phyloP scores from a whole-genome alignment of 1,140 invertebrate species.

The Samia ricini region DNA sequence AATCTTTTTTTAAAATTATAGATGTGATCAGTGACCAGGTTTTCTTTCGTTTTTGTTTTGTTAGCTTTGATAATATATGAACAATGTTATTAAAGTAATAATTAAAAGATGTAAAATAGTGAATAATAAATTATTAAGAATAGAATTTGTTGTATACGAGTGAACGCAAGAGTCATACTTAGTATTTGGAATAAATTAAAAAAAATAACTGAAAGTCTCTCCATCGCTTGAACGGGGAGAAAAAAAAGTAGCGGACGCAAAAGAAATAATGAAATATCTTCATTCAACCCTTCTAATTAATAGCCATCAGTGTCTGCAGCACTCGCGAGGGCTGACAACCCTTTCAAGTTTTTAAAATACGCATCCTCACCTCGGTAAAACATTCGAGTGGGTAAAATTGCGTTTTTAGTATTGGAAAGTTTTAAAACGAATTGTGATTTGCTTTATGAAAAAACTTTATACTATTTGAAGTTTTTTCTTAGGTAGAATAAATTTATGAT shows the following conservation, averaged over 20 bases:
- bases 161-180: too few relatives aligned
- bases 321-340: constrained; percentile 67
- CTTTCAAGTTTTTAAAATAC: constrained; percentile 77
- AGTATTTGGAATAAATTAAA: neutral
- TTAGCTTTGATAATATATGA: too few relatives aligned
- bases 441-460: neutral
- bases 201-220: constrained; percentile 3
- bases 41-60: too few relatives aligned
- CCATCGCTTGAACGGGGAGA: constrained; percentile 14
- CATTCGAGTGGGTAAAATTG: constrained; percentile 71
- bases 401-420: constrained; percentile 63
- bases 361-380: constrained; percentile 73
- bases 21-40: too few relatives aligned
- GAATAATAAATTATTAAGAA: too few relatives aligned
- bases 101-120: too few relatives aligned
- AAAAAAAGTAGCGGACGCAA: constrained; percentile 34
- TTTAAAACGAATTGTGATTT: constrained; percentile 26
- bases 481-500: too few relatives aligned
- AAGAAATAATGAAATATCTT: constrained; percentile 72
- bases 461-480: too few relatives aligned
- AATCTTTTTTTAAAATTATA: too few relatives aligned
- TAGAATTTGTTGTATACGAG: too few relatives aligned
- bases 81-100: too few relatives aligned
- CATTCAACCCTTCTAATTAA: constrained; percentile 75
- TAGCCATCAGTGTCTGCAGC: constrained; percentile 73